Evolutionary conservation across 2,888 invertebrate genomes (phyloP), one percentile per base, ranked within the genome.

Genomic region (Anoncus sp.): DNA sequence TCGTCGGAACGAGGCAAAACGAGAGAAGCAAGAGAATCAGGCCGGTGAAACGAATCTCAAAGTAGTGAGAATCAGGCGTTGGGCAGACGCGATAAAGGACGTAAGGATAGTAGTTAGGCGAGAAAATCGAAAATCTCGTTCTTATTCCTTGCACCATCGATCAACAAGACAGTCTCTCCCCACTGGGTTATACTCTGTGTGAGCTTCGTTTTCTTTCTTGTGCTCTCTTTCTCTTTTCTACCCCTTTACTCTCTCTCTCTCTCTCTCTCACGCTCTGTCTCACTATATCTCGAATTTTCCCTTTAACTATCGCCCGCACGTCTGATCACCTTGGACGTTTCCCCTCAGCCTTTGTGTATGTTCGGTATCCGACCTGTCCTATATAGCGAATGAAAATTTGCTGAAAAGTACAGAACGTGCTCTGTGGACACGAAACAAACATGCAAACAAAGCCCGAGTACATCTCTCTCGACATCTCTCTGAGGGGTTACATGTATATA

Each of bases 121-220:
- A 10, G 51, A 70, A 57, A 65, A 70, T 47, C 63, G 38, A 66
- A 72, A 65, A 73, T 86, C 84, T 87, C 84, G 85, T 87, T 87
- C 84, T 85, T 86, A 87, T 87, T 87, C 87, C 83, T 84, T 81
- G 79, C 85, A 82, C 85, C 83, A 84, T 86, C 87, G 87, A 87
- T 86, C 86, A 88, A 88, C 88, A 87, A 86, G 83, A 81, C 80
- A 75, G 77, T 67, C 72, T 78, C 76, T 79, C 81, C 82, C 70
- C 73, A 60, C 60, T 27, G 14, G 65, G 53, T 65, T 60, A 63
- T 65, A 55, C 81, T 77, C 80, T 82, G 40, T 69, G 10, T 55
- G 18, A 20, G 55, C 47, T 18, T 14, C 45, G 35, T 47, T 47
- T 14, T 45, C 40, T 57, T 55, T 14, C 45, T 53, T 45, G 38